Conservation (phyloP, 2,888 invertebrate species). For the Idaea straminata region DNA sequence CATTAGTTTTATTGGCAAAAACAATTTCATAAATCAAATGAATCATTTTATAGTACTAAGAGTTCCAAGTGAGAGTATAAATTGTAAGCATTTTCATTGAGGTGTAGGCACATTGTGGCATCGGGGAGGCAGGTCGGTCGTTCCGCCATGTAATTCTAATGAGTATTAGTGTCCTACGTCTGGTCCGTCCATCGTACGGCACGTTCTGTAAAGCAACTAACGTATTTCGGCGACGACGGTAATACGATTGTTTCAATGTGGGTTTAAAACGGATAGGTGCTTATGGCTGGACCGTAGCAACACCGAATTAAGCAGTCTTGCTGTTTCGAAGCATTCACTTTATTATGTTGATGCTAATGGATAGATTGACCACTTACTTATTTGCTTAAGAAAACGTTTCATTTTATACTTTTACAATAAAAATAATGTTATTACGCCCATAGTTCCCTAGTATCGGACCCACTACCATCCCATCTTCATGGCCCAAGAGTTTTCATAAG, state of each 20-base stretch:
- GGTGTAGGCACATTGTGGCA: conserved; percentile 14
- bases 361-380: conserved; percentile 11
- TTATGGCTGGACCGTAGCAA: conserved; percentile 29
- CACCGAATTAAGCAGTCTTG: conserved; percentile 24
- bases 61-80: conserved; percentile 6
- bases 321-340: conserved; percentile 23
- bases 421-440: no score
- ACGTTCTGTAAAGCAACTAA: conserved; percentile 41
- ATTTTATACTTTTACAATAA: background rate
- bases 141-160: conserved; percentile 78
- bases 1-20: background rate
- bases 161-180: conserved; percentile 75
- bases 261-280: conserved; percentile 31
- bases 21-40: background rate
- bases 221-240: conserved; percentile 45
- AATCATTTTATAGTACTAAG: background rate
- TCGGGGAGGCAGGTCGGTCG: conserved; percentile 33
- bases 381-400: background rate
- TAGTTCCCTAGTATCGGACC: no score
- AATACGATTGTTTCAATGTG: conserved; percentile 45
- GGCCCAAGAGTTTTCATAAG: no score
- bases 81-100: conserved; percentile 9
- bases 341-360: conserved; percentile 25
- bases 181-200: conserved; percentile 44
- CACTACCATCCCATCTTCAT: no score